Percentiles rank a stretch among this genome's conserved stretches.
phyloP scores from a whole-genome alignment of 2,888 invertebrate species.

The Sisyra terminalis region DNA sequence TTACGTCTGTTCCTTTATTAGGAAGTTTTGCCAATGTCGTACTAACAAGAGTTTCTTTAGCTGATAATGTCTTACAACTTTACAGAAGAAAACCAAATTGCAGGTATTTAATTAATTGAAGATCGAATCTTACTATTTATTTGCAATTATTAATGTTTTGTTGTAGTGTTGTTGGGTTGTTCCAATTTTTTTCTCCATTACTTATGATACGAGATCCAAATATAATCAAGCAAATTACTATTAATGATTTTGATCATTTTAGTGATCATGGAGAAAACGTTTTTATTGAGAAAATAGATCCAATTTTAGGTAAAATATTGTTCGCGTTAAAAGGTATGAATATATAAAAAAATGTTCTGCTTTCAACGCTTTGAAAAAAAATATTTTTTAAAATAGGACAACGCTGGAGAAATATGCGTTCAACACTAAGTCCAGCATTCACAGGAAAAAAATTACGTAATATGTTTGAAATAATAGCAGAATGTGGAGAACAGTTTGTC shows the following conservation, averaged over 20 bases:
- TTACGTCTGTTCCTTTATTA: not conserved
- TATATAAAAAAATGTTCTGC: not conserved
- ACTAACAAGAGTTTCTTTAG: too few species aligned
- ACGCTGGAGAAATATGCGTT: not conserved
- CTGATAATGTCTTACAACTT: too few species aligned
- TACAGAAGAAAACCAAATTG: too few species aligned
- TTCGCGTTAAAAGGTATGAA: not conserved
- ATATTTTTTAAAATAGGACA: not conserved
- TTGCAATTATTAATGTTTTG: too few species aligned
- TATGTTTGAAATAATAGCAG: not conserved
- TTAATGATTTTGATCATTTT: conserved; percentile 1
- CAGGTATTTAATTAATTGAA: too few species aligned
- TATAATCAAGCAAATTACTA: not conserved
- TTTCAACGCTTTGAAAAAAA: too few species aligned
- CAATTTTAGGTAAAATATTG: not conserved
- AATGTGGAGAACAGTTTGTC: not conserved
- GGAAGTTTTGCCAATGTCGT: not conserved
- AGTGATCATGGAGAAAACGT: not conserved
- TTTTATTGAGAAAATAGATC: not conserved
- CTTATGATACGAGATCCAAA: not conserved
- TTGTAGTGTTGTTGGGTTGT: not conserved
- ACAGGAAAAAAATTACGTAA: not conserved
- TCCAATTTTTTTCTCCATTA: not conserved
- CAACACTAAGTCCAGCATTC: conserved; percentile 4
- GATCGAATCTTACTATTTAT: too few species aligned